Evolutionary conservation across 1,140 invertebrate species (phyloP), one percentile per base, ranked within the genome.

Genomic region (Daktulosphaira vitifoliae): DNA sequence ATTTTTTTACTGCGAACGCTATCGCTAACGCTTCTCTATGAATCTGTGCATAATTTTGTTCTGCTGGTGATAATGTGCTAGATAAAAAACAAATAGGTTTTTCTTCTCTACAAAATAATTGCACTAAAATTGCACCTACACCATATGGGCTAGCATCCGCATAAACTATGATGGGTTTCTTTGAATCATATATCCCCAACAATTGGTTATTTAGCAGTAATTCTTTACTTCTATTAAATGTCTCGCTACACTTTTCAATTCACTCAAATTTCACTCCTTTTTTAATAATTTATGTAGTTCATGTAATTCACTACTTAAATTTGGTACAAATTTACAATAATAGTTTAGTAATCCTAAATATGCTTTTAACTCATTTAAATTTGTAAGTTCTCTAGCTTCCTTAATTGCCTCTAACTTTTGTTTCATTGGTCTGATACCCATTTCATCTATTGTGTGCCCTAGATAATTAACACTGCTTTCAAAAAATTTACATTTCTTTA

Each of bases 11-110:
- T 15, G 74, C 76, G 71, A 73, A 78, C 38, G 79, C 66, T 22
- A 82, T 74, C 4, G 75, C 73, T 11, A 79, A 70, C 0, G 73
- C 78, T 71, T 84, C 81, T 68, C 77, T 77, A 38, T 84, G 78
- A 4, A 79, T 71, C 65, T 80, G 76, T 16, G 72, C 70, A 69
- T 81, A 82, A 13, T 77, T 77, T 67, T 71, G 69, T 70, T 83
- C 76, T 3, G 76, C 70, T 5, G 50, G 29, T 18, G 70, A 75
- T 9, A 82, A 69, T 5, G 76, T 74, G 22, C 75, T 70, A 13
- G 78, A 81, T 0, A 73, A 77, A 70, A 70, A 81, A 13, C 72
- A 72, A 20, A 82, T 76, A 0, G 78, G 77, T 13, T 71, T 69
- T 68, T 79, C 77, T 7, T 22, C 18, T 2, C 72, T 76, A 67